Percentiles rank a stretch among this genome's conserved stretches.
Evolutionary conservation across 2,888 invertebrate genomes (phyloP).

Genomic region (Tetranychus truncatus): DNA sequence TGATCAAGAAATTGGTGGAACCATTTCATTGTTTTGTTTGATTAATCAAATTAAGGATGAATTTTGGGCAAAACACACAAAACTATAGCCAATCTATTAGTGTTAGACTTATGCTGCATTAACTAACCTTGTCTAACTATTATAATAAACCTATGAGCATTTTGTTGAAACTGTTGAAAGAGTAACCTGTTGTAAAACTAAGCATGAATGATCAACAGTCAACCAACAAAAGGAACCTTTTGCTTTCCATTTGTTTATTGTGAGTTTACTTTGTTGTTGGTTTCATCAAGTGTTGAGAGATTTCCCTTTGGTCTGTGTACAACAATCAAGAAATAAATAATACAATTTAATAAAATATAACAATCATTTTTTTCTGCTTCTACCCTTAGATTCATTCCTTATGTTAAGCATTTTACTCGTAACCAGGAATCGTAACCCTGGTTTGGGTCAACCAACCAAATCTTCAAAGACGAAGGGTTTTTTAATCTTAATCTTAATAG

Average conservation of each 20-base stretch:
- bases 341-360: too few species aligned
- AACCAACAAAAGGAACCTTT: neutral
- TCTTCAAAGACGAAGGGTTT: neutral
- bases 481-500: neutral
- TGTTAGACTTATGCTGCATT: too few species aligned
- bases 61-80: too few species aligned
- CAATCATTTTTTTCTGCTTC: too few species aligned
- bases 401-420: neutral
- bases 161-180: neutral
- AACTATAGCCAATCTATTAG: too few species aligned
- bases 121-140: too few species aligned
- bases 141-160: too few species aligned
- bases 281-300: neutral
- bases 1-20: too few species aligned
- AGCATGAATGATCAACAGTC: neutral
- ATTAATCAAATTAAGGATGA: too few species aligned
- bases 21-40: too few species aligned
- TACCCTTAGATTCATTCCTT: too few species aligned
- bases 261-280: neutral
- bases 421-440: neutral
- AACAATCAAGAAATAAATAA: too few species aligned
- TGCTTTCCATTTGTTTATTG: neutral
- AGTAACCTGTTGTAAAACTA: neutral
- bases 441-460: neutral
- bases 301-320: neutral